These are phyloP conservation scores for Pyrocephalus nanus DNA, from an alignment of 2,797 vertebrate species.

Conservation along the genomic window DNA sequence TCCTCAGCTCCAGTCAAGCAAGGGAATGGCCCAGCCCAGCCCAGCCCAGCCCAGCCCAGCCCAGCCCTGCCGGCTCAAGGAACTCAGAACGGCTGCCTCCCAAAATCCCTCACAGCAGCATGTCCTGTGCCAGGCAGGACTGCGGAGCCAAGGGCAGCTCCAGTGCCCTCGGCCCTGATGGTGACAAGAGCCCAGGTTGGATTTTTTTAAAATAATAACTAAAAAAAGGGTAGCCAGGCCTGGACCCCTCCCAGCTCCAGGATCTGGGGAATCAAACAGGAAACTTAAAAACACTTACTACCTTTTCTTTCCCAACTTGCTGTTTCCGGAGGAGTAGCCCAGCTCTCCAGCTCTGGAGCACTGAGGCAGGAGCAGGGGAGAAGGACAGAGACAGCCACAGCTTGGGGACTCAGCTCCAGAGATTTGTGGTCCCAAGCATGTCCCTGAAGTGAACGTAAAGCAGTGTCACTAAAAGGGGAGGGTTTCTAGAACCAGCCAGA, in stretches of 20 bases:
- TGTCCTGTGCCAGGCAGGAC: background rate
- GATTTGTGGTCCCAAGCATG: fast-evolving
- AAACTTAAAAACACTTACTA: background rate
- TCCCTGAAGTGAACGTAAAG: fast-evolving
- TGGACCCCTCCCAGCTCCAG: background rate
- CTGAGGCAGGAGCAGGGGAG: background rate
- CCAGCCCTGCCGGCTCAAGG: background rate
- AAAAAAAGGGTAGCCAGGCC: background rate
- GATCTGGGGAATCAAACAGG: background rate
- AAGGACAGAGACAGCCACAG: background rate
- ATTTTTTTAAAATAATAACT: background rate
- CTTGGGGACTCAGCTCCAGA: background rate
- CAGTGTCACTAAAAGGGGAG: fast-evolving
- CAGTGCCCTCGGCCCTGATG: fast-evolving
- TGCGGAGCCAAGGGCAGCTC: background rate
- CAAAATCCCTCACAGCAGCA: background rate
- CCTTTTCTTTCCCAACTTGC: background rate
- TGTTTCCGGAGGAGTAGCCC: background rate
- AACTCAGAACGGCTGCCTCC: background rate
- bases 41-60: background rate
- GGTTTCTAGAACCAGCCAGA: background rate
- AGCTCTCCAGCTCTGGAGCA: background rate
- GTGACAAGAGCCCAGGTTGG: background rate
- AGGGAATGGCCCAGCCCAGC: background rate
- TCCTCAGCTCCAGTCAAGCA: background rate